Evolutionary conservation across 2,888 invertebrate genomes (phyloP), one percentile per base, ranked within the genome.

Genomic region (Metacarcinus magister): DNA sequence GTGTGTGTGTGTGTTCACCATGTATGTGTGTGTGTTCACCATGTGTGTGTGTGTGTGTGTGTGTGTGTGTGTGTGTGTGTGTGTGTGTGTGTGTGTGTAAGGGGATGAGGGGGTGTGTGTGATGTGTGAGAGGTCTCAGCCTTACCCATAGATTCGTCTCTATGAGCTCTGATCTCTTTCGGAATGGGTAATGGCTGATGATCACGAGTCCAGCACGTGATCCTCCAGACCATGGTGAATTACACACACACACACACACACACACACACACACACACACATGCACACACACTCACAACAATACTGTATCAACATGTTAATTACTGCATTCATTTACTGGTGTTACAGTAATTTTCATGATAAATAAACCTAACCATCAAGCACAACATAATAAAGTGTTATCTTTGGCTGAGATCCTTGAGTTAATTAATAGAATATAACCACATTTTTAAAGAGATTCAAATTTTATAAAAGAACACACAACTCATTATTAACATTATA

Each of bases 401-500:
- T 82, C 82, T 82, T 82, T 82, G 82, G 82, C 82, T 32, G 82
- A 82, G 82, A 82, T 82, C 82, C 82, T 82, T 82, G 82, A 82
- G 82, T 82, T 13, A 82, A 82, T 82, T 13, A 82, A 82, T 82
- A 2, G 28, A 82, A 32, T 32, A 82, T 32, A 32, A 82, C 13
- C 13, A 82, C 32, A 82, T 82, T 82, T 32, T 32, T 67, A 82
- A 82, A 28, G 16, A 32, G 13, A 32, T 32, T 54, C 54, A 54
- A 75, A 54, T 75, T 75, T n/a, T n/a, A 3, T 67, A n/a, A n/a
- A n/a, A n/a, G n/a, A 67, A 67, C 67, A n/a, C 67, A 67, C n/a
- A 32, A 82, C 32, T 32, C 82, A 32, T 32, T 32, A 82, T 32
- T 32, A 82, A 82, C 13, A 32, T 8, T 32, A 82, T 8, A 82